phyloP scores from a whole-genome alignment of 1,140 invertebrate genomes.

The Sitodiplosis mosellana region DNA sequence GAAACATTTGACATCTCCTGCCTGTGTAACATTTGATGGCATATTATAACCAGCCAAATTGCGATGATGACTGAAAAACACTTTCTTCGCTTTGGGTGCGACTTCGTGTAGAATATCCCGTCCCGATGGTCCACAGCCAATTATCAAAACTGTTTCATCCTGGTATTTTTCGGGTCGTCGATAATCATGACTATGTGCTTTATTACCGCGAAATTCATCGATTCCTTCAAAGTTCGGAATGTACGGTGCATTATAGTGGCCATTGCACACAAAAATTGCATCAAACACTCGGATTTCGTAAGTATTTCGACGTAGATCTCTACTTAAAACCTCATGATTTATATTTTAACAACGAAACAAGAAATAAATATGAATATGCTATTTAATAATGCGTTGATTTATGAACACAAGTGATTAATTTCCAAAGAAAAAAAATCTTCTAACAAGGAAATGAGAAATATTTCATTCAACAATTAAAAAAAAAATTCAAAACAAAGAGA shows the following conservation, averaged over 20 bases:
- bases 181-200: slow-evolving; percentile 76
- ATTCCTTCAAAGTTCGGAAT: slow-evolving; percentile 38
- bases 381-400: no score
- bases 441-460: no score
- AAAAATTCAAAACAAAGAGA: no score
- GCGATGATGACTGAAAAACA: slow-evolving; percentile 47
- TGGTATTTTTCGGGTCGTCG: slow-evolving; percentile 45
- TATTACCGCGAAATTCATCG: slow-evolving; percentile 42
- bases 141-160: slow-evolving; percentile 41
- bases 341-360: no score
- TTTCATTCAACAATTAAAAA: no score
- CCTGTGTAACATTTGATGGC: slow-evolving; percentile 39
- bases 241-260: slow-evolving; percentile 55
- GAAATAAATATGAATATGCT: no score
- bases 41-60: slow-evolving; percentile 35
- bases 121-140: slow-evolving; percentile 77
- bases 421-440: no score
- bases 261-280: slow-evolving; percentile 70
- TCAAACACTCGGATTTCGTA: slow-evolving; percentile 41
- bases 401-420: no score
- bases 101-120: slow-evolving; percentile 69
- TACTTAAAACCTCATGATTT: slow-evolving; percentile 17
- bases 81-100: slow-evolving; percentile 39
- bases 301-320: slow-evolving; percentile 34
- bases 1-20: slow-evolving; percentile 36